phyloP scores from a whole-genome alignment of 2,797 vertebrate species.

The Remorina albescens region DNA sequence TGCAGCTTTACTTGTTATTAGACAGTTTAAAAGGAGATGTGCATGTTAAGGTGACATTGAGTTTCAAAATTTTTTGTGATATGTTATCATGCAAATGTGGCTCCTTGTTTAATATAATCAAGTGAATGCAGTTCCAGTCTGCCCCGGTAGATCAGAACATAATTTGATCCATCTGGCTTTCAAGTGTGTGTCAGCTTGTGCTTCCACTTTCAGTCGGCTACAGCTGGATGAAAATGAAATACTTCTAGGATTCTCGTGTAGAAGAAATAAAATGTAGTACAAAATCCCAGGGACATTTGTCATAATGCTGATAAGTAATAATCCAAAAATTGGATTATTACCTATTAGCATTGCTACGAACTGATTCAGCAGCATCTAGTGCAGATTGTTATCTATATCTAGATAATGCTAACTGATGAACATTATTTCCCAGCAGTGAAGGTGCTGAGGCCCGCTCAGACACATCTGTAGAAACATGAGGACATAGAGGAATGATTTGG shows the following conservation, averaged over 20 bases:
- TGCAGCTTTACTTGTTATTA: conserved; percentile 37
- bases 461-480: background rate
- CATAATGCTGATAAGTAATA: background rate
- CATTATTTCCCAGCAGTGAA: background rate
- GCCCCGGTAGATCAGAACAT: conserved; percentile 20
- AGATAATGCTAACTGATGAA: background rate
- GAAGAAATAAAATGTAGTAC: background rate
- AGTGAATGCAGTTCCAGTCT: background rate
- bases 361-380: background rate
- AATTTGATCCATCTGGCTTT: conserved; percentile 10
- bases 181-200: background rate
- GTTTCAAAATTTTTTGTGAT: conserved; percentile 44
- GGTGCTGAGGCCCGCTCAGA: background rate
- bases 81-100: conserved; percentile 45
- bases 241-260: background rate
- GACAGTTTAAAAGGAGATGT: conserved; percentile 27
- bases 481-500: background rate
- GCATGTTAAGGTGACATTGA: conserved; percentile 48
- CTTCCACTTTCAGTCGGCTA: background rate
- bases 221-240: conserved; percentile 5
- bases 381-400: background rate
- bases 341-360: too few relatives aligned
- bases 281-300: background rate
- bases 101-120: conserved; percentile 20
- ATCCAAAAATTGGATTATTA: too few relatives aligned